These are phyloP conservation scores for Leucoraja ocellata DNA, from an alignment of 2,797 vertebrate genomes.

Conservation along the genomic window DNA sequence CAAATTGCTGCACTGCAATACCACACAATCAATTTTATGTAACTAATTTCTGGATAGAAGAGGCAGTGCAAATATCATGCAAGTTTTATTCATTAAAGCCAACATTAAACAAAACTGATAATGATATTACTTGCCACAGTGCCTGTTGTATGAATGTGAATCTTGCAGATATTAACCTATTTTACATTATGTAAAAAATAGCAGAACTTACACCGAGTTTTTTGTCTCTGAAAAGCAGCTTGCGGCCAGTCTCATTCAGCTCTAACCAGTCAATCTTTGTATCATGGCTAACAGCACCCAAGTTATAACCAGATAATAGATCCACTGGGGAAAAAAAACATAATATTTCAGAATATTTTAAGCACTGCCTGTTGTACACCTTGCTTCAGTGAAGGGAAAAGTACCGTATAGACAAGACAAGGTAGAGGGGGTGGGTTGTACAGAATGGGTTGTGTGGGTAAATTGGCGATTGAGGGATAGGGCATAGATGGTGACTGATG, in stretches of 20 bases:
- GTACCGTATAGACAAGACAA: too few relatives aligned
- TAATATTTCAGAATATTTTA: background rate
- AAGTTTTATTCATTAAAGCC: background rate
- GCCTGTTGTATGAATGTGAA: background rate
- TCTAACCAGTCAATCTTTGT: slow-evolving; percentile 92
- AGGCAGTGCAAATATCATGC: background rate
- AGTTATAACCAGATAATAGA: slow-evolving; percentile 67
- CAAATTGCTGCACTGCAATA: background rate
- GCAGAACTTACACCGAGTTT: slow-evolving; percentile 75
- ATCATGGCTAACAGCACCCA: slow-evolving; percentile 79
- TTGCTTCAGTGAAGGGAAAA: background rate
- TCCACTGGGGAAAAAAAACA: slow-evolving; percentile 66
- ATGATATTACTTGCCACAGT: background rate
- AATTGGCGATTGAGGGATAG: too few relatives aligned
- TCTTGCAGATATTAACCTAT: background rate
- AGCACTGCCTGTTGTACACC: background rate
- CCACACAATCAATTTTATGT: background rate
- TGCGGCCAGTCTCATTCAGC: slow-evolving; percentile 86
- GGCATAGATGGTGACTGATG: too few relatives aligned
- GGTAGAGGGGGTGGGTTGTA: too few relatives aligned
- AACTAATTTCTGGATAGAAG: background rate
- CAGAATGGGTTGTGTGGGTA: too few relatives aligned
- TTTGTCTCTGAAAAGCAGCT: slow-evolving; percentile 92
- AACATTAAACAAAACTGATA: background rate
- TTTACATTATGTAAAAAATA: background rate